phyloP scores from a whole-genome alignment of 1,140 invertebrate genomes.

The Atta cephalotes region DNA sequence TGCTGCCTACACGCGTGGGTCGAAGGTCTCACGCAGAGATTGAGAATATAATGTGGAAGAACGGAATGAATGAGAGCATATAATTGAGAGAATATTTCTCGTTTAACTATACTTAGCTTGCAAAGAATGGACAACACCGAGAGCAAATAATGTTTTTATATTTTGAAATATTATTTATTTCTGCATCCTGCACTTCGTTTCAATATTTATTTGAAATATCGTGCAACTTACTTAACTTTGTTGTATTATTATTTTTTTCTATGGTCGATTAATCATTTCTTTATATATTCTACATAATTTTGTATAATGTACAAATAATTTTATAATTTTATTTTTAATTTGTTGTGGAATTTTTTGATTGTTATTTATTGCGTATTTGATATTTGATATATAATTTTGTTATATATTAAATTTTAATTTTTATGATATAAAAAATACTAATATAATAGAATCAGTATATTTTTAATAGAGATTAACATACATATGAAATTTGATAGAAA shows the following conservation, averaged over 20 bases:
- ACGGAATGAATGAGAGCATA: slow-evolving; percentile 50
- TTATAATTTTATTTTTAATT: background rate
- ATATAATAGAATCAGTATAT: background rate
- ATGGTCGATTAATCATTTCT: background rate
- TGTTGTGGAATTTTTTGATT: background rate
- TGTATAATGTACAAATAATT: background rate
- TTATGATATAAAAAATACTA: background rate
- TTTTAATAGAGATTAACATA: background rate
- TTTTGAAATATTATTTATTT: slow-evolving; percentile 11
- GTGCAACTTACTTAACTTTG: background rate
- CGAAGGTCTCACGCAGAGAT: slow-evolving; percentile 73
- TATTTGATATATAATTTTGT: background rate
- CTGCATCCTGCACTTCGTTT: background rate
- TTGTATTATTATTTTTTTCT: background rate
- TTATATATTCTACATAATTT: background rate
- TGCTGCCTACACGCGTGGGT: slow-evolving; percentile 61
- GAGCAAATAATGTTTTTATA: background rate
- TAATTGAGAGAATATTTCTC: slow-evolving; percentile 46
- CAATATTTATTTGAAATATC: background rate
- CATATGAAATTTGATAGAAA: background rate
- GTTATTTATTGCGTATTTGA: background rate
- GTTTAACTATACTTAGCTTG: slow-evolving; percentile 2
- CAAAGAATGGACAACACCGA: background rate
- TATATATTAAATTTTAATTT: background rate
- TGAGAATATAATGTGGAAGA: slow-evolving; percentile 52